phyloP scores from a whole-genome alignment of 2,797 vertebrate species.

The Tapirus indicus region DNA sequence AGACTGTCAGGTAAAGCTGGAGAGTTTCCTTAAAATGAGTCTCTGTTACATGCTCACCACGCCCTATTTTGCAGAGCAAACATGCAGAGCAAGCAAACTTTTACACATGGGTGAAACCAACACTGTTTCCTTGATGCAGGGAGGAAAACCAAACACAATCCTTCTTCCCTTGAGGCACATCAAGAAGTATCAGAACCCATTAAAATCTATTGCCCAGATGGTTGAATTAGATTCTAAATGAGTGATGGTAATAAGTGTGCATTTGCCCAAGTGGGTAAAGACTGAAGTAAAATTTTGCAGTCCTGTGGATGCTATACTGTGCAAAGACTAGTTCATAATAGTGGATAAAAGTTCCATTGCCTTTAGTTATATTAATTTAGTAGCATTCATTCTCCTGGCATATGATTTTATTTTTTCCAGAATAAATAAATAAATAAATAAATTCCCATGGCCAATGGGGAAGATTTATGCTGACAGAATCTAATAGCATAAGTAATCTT shows the following conservation, averaged over 20 bases:
- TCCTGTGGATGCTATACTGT: background rate
- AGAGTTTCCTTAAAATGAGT: background rate
- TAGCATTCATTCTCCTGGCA: slow-evolving; percentile 1
- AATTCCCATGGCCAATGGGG: background rate
- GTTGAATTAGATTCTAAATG: slow-evolving; percentile 63
- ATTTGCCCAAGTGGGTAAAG: slow-evolving; percentile 50
- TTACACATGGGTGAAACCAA: background rate
- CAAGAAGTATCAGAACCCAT: slow-evolving; percentile 60
- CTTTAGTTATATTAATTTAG: slow-evolving; percentile 62
- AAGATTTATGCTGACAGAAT: slow-evolving; percentile 69
- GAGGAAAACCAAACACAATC: slow-evolving; percentile 27
- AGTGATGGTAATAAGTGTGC: slow-evolving; percentile 41
- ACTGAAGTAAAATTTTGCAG: slow-evolving; percentile 33
- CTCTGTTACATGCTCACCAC: background rate
- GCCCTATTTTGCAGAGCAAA: background rate
- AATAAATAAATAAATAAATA: slow-evolving; percentile 44
- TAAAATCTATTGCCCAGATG: slow-evolving; percentile 68
- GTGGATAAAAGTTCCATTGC: slow-evolving; percentile 7
- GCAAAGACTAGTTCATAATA: slow-evolving; percentile 66
- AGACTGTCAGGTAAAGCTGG: too few relatives aligned
- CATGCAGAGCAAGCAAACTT: background rate
- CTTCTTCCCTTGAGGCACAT: slow-evolving; percentile 48
- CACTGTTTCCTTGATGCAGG: background rate
- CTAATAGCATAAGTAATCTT: slow-evolving; percentile 48
- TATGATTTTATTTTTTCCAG: background rate